Percentiles rank a stretch among this genome's conserved stretches.
Evolutionary conservation across 2,888 invertebrate species (phyloP).

Genomic region (Hemithea aestivaria): DNA sequence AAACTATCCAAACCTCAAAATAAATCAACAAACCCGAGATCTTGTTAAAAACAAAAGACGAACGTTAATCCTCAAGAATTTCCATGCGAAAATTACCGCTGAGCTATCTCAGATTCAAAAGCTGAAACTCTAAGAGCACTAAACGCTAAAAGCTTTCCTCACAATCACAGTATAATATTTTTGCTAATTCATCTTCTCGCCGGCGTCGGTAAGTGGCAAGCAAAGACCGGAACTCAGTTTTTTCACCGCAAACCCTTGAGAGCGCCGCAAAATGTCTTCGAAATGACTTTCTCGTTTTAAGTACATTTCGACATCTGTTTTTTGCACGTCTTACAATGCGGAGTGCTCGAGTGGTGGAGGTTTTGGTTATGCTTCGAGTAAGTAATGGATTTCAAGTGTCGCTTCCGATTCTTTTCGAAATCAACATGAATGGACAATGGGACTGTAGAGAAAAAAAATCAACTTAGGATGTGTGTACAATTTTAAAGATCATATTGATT

Average conservation of each 20-base stretch:
- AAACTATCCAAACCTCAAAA: too few relatives aligned
- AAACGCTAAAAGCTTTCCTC: conserved; percentile 24
- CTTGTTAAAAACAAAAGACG: too few relatives aligned
- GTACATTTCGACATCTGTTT: conserved; percentile 61
- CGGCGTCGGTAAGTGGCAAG: conserved; percentile 60
- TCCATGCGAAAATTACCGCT: background rate
- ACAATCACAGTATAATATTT: conserved; percentile 32
- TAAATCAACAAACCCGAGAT: too few relatives aligned
- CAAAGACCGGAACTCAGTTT: conserved; percentile 62
- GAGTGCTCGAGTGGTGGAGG: conserved; percentile 1
- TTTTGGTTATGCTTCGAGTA: background rate
- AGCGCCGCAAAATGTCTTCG: conserved; percentile 69
- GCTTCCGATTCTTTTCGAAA: too few relatives aligned
- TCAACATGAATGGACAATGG: too few relatives aligned
- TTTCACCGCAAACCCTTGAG: conserved; percentile 65
- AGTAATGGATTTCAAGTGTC: too few relatives aligned
- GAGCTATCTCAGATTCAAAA: background rate
- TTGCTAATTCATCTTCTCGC: conserved; percentile 53
- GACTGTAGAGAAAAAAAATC: too few relatives aligned
- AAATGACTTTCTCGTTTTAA: conserved; percentile 63
- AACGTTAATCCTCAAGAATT: background rate
- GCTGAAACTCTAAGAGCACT: conserved; percentile 2
- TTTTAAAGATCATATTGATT: too few relatives aligned
- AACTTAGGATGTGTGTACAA: too few relatives aligned
- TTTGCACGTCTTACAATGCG: conserved; percentile 12